Evolutionary conservation across 2,888 invertebrate species (phyloP).

Genomic region (Sympetrum striolatum): DNA sequence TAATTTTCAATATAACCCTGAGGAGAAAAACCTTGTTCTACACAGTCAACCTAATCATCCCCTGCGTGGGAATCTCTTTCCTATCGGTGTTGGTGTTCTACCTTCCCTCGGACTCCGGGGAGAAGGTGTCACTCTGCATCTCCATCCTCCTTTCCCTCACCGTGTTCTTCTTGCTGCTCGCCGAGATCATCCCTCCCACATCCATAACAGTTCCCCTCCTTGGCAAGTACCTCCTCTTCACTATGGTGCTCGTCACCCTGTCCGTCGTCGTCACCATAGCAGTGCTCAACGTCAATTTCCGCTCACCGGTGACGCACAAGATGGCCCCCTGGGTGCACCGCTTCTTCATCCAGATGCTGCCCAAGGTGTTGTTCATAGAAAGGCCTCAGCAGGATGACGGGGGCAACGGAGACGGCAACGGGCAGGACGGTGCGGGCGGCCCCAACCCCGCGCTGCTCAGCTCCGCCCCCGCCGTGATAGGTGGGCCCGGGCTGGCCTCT

Average conservation of each 20-base stretch:
- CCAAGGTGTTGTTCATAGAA: constrained; percentile 74
- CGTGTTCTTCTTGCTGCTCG: constrained; percentile 91
- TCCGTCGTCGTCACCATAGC: constrained; percentile 93
- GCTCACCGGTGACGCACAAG: constrained; percentile 90
- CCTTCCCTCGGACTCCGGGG: constrained; percentile 95
- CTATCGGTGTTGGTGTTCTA: constrained; percentile 97
- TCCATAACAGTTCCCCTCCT: constrained; percentile 89
- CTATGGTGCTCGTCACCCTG: constrained; percentile 92
- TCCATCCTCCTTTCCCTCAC: constrained; percentile 91
- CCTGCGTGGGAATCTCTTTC: constrained; percentile 96
- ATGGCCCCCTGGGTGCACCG: constrained; percentile 91
- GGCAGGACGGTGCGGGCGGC: background rate
- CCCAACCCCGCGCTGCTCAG: constrained; percentile 1
- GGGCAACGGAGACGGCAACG: background rate
- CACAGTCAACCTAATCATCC: constrained; percentile 96
- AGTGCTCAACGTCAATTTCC: constrained; percentile 90
- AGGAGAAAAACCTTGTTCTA: constrained; percentile 96
- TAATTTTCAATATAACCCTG: constrained; percentile 95
- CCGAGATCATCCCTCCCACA: constrained; percentile 94
- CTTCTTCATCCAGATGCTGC: constrained; percentile 67
- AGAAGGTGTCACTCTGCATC: constrained; percentile 94
- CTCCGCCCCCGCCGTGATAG: constrained; percentile 8
- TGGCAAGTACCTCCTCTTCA: constrained; percentile 92
- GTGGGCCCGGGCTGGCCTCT: constrained; percentile 3
- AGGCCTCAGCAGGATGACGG: constrained; percentile 80